phyloP scores from a whole-genome alignment of 2,797 vertebrate genomes.

The Trachurus trachurus region DNA sequence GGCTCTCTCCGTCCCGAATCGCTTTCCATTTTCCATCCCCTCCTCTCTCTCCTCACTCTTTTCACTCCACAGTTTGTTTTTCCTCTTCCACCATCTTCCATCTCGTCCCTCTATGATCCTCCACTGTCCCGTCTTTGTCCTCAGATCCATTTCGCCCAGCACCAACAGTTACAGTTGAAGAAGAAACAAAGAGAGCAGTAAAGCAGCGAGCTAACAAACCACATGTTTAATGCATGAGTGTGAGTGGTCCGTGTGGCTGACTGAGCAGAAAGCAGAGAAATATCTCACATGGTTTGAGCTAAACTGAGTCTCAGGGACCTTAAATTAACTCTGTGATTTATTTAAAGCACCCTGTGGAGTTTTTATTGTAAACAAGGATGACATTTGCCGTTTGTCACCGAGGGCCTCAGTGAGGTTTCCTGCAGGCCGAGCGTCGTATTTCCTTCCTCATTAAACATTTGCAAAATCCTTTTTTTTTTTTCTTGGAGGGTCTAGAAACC shows the following conservation, averaged over 20 bases:
- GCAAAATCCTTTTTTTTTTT: background rate
- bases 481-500: background rate
- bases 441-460: background rate
- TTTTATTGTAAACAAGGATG: constrained; percentile 24
- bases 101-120: background rate
- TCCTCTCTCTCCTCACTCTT: constrained; percentile 20
- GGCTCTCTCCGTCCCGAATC: constrained; percentile 36
- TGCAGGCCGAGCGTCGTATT: background rate
- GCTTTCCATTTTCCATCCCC: constrained; percentile 35
- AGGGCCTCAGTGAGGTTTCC: background rate
- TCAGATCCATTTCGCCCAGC: background rate
- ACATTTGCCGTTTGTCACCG: constrained; percentile 23
- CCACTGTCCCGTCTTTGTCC: background rate
- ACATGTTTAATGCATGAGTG: constrained; percentile 62
- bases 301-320: background rate
- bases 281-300: constrained; percentile 32
- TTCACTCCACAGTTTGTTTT: constrained; percentile 14
- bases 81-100: background rate
- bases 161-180: background rate
- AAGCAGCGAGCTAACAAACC: constrained; percentile 13
- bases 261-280: constrained; percentile 41
- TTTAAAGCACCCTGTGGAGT: constrained; percentile 8
- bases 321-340: constrained; percentile 16
- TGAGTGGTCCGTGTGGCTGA: constrained; percentile 36
- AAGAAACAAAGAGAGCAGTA: constrained; percentile 3